Percentiles rank a stretch among this genome's conserved stretches.
Evolutionary conservation across 2,113 vertebrate genomes (phyloP).

Genomic region (Nothoprocta pentlandii): DNA sequence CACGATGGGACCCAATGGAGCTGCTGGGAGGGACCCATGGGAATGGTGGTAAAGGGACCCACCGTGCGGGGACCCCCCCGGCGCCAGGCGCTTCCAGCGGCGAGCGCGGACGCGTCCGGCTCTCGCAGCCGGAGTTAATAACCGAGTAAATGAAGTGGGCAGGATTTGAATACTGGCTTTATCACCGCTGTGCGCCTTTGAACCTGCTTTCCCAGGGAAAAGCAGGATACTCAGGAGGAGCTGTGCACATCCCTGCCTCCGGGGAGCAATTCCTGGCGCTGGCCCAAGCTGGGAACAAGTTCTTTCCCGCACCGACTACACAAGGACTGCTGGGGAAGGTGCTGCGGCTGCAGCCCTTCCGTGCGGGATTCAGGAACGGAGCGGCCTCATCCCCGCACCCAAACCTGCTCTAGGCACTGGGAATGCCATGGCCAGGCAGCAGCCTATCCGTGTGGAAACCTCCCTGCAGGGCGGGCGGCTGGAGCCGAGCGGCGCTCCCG

Average conservation of each 20-base stretch:
- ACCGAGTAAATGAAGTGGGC: conserved; percentile 68
- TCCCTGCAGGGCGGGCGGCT: too few species aligned
- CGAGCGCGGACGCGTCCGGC: background rate
- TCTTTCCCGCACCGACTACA: conserved; percentile 61
- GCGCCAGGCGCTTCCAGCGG: conserved; percentile 46
- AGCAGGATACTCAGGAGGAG: conserved; percentile 70
- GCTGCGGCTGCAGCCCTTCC: conserved; percentile 28
- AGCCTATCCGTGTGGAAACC: too few species aligned
- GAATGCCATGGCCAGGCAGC: too few species aligned
- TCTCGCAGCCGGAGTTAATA: conserved; percentile 66
- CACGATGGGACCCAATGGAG: too few species aligned
- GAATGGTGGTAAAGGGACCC: too few species aligned
- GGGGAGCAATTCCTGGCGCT: conserved; percentile 49
- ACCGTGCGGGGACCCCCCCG: background rate
- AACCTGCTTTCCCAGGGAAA: conserved; percentile 75
- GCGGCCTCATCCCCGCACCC: conserved; percentile 50
- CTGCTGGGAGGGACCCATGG: too few species aligned
- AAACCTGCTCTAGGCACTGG: background rate
- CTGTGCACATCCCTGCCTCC: conserved; percentile 66
- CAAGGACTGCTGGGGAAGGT: conserved; percentile 48
- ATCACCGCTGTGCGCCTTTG: conserved; percentile 69
- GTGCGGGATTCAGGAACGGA: conserved; percentile 52
- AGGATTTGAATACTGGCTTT: conserved; percentile 74
- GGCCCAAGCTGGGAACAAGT: conserved; percentile 68
- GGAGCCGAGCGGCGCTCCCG: too few species aligned